Base-by-base conservation (phyloP, 2,888 invertebrate genomes). In the Laspeyria flexula region DNA sequence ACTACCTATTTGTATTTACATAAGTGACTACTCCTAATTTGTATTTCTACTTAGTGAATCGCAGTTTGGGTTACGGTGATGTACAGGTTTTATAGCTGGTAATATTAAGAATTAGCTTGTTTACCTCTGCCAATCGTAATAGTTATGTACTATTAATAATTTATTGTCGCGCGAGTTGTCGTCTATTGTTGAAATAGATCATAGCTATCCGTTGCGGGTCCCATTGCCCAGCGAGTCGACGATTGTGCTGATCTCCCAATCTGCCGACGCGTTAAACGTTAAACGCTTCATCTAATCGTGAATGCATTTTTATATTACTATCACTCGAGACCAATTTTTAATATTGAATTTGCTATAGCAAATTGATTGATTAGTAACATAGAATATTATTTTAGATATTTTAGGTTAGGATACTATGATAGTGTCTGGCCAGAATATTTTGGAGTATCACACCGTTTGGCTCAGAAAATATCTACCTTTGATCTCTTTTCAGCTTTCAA, bases 91-190 rank as follows among this genome's bases (percentile, higher is more conserved):
- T 83, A 90, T 90, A 90, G 91, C 92, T 91, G 92, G 91, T 92
- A 91, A 91, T 92, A 89, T 90, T 87, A 88, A 86, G 81, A 74
- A 75, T 85, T 89, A 90, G 91, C 92, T 92, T 88, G 89, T 90
- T 90, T 90, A 91, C 91, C 92, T 92, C 91, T 89, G 92, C 92
- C 92, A 90, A 87, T 91, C 90, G 88, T 90, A 89, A 89, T 91
- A 89, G 88, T 90, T 87, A 80, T 86, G 83, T 90, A 88, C 86
- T 89, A 81, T 90, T 86, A 89, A 86, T 91, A 88, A 92, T 91
- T 91, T 91, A 91, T 90, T 88, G 77, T 88, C 88, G 88, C 88
- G 90, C 90, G 88, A 89, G 86, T 86, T 83, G 75, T 81, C 76
- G 84, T 83, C 83, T 89, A 88, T 89, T 88, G 90, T 90, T 90